Percentiles rank a stretch among this genome's conserved stretches.
These are phyloP conservation scores for cat (Felis catus) DNA, from an alignment of 2,113 vertebrate species.

Conservation along the genomic window DNA sequence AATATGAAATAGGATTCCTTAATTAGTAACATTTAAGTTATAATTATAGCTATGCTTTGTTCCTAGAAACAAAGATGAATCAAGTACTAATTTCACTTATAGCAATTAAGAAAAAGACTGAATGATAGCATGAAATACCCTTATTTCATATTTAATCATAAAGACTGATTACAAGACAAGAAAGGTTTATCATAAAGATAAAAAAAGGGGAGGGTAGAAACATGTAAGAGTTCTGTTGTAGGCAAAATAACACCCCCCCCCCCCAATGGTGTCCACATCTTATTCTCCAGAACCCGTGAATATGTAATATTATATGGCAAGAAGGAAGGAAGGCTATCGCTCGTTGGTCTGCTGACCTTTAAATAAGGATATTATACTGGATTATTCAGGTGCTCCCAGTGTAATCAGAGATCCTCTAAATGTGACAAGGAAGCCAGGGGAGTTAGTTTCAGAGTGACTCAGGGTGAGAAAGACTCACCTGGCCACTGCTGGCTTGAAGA, in stretches of 20 bases:
- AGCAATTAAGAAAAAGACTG: not conserved
- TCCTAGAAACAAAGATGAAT: not conserved
- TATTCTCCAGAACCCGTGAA: not conserved
- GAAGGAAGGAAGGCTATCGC: not conserved
- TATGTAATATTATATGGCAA: not conserved
- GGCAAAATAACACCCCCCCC: not conserved
- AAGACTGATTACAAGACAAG: not conserved
- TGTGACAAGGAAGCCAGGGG: not conserved
- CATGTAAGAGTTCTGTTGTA: not conserved
- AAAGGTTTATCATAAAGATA: not conserved
- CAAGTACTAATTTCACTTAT: not conserved
- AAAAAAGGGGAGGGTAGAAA: not conserved
- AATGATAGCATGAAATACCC: not conserved
- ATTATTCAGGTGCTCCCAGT: not conserved
- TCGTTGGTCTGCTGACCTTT: not conserved
- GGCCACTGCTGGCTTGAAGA: not conserved
- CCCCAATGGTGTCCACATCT: not conserved
- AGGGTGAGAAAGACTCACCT: not conserved
- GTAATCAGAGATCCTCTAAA: not conserved
- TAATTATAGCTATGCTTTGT: not conserved
- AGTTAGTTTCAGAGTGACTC: not conserved
- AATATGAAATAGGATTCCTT: not conserved
- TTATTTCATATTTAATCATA: not conserved
- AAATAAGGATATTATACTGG: not conserved
- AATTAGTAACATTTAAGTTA: not conserved